Evolutionary conservation across 2,113 vertebrate genomes (phyloP), one percentile per base, ranked within the genome.

Genomic region (Megalops atlanticus): DNA sequence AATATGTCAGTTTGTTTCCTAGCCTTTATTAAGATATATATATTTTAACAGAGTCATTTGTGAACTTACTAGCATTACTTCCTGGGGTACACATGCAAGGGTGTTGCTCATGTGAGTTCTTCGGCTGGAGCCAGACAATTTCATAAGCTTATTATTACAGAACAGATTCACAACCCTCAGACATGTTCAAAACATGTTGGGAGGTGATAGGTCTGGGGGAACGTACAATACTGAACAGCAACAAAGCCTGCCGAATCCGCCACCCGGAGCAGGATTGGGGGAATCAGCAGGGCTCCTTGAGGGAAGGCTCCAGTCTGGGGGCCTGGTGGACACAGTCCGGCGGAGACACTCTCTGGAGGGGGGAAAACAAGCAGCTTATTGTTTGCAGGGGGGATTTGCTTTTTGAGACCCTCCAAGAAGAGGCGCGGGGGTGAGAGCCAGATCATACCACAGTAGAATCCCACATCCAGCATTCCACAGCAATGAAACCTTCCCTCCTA

Each of bases 401-500:
- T 75, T 27, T 80, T 64, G 76, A 83, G 90, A 93, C 90, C 89
- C 88, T 90, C 89, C 87, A 87, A 89, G 86, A 79, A 74, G 90
- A 87, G 86, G 84, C 83, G 87, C 88, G 24, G 40, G 90, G 87
- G 84, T 88, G 86, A 84, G 82, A 87, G 85, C 80, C 58, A 88
- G 84, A 84, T 83, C 85, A 88, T 89, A 85, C 81, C 73, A 79
- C 88, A 88, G 88, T 86, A 89, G 92, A 91, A 92, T 89, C 86
- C 76, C 7, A 64, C 73, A 74, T 84, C 83, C 86, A 91, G 91
- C 87, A 93, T 93, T 94, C 90, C 88, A 80, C 84, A 86, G 88
- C 89, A 89, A 90, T 93, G 90, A 94, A 87, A 89, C 84, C 82
- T 84, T 84, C 87, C 90, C 87, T 85, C 89, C 87, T 80, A 85